phyloP scores from a whole-genome alignment of 2,888 invertebrate species.

The Drosophila hamatofila region DNA sequence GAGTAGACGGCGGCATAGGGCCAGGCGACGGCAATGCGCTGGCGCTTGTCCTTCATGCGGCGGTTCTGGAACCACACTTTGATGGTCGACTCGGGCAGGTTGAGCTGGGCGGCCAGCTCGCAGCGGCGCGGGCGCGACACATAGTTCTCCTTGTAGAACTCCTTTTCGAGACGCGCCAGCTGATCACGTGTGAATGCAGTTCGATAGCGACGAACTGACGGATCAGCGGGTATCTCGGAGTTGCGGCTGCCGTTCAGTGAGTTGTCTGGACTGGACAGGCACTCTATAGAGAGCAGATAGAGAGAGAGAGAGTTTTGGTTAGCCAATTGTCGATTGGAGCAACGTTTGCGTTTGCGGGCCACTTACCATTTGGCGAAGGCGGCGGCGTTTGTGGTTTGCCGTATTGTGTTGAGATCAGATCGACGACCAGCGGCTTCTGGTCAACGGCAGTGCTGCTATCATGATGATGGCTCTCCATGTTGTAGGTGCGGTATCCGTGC shows the following conservation, averaged over 20 bases:
- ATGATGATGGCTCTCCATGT: slow-evolving; percentile 81
- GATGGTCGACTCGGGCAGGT: slow-evolving; percentile 98
- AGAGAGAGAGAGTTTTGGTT: slow-evolving; percentile 11
- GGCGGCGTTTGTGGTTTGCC: slow-evolving; percentile 86
- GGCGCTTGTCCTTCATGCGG: slow-evolving; percentile 94
- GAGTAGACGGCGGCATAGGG: slow-evolving; percentile 97
- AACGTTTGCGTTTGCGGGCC: neutral
- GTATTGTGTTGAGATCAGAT: slow-evolving; percentile 87
- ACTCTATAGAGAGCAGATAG: slow-evolving; percentile 82
- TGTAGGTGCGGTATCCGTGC: slow-evolving; percentile 86
- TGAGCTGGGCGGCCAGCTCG: slow-evolving; percentile 96
- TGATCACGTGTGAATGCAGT: slow-evolving; percentile 99
- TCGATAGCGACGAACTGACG: slow-evolving; percentile 94
- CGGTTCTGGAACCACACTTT: slow-evolving; percentile 97
- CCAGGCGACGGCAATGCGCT: slow-evolving; percentile 97
- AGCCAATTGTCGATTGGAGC: slow-evolving; percentile 13
- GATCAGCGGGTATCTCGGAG: slow-evolving; percentile 86
- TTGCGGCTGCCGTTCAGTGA: slow-evolving; percentile 82
- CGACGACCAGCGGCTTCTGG: slow-evolving; percentile 87
- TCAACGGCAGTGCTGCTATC: slow-evolving; percentile 69
- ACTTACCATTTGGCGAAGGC: slow-evolving; percentile 86
- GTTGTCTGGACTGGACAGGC: slow-evolving; percentile 85
- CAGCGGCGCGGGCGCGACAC: slow-evolving; percentile 97
- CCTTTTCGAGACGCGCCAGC: slow-evolving; percentile 95
- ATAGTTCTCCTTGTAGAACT: slow-evolving; percentile 98